Evolutionary conservation across 2,888 invertebrate species (phyloP).

Genomic region (Synergus umbraculus): DNA sequence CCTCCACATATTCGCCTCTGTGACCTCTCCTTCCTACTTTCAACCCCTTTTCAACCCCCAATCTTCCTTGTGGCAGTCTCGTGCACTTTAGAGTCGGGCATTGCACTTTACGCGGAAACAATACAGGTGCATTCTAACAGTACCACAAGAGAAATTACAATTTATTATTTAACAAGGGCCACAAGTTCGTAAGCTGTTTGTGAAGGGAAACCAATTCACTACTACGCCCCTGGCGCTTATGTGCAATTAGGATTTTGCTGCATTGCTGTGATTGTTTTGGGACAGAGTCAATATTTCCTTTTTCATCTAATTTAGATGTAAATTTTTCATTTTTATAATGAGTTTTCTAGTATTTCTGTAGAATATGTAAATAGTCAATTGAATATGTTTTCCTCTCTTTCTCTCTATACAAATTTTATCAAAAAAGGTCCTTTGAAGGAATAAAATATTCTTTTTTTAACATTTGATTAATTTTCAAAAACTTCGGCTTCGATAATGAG

Average conservation of each 20-base stretch:
- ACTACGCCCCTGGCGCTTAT: background rate
- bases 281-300: background rate
- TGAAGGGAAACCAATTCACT: conserved; percentile 3
- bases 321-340: background rate
- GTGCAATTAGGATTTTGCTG: background rate
- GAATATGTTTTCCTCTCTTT: background rate
- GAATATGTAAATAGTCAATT: too few species aligned
- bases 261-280: background rate
- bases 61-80: background rate
- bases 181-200: conserved; percentile 15
- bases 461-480: background rate
- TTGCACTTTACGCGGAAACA: conserved; percentile 14
- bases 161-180: background rate
- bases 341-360: too few species aligned
- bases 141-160: conserved; percentile 10
- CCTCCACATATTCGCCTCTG: background rate
- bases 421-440: background rate
- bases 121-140: background rate
- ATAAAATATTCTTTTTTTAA: background rate
- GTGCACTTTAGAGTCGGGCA: conserved; percentile 20
- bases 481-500: background rate
- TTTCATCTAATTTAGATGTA: background rate
- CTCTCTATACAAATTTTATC: background rate
- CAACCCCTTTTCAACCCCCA: conserved; percentile 3
- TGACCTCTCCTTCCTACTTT: background rate